These are phyloP conservation scores for Ladona fulva DNA, from an alignment of 1,140 invertebrate genomes.

Conservation along the genomic window DNA sequence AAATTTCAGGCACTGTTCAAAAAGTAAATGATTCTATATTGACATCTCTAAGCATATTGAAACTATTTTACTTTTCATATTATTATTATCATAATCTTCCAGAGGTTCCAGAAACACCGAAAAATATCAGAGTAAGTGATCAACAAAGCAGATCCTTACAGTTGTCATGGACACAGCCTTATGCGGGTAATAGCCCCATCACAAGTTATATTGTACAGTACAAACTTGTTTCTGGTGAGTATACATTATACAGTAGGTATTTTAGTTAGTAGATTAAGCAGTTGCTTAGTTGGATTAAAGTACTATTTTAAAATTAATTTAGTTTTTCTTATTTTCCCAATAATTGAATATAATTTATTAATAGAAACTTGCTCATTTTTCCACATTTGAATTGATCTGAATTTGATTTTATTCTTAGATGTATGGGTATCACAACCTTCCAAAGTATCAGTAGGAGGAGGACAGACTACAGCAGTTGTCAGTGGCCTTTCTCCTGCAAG, in stretches of 20 bases:
- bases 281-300: no score
- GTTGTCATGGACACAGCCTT: constrained; percentile 74
- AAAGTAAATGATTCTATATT: no score
- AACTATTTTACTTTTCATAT: no score
- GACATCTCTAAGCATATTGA: no score
- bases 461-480: constrained; percentile 65
- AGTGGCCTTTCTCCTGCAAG: constrained; percentile 74
- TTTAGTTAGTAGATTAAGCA: no score
- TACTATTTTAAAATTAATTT: no score
- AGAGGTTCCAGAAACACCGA: constrained; percentile 77
- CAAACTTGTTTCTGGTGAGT: constrained; percentile 68
- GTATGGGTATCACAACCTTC: constrained; percentile 64
- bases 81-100: constrained; percentile 22
- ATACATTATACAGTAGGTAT: no score
- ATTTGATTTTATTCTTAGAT: constrained; percentile 41
- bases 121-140: constrained; percentile 73
- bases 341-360: no score
- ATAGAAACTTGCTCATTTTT: no score
- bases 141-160: constrained; percentile 67
- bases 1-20: no score
- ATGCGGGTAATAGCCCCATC: constrained; percentile 80
- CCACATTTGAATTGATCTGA: constrained; percentile 1
- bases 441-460: constrained; percentile 67
- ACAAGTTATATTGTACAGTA: constrained; percentile 79
- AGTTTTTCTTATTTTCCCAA: no score